These are phyloP conservation scores for Morpho achilles DNA, from an alignment of 2,888 invertebrate species.

Conservation along the genomic window DNA sequence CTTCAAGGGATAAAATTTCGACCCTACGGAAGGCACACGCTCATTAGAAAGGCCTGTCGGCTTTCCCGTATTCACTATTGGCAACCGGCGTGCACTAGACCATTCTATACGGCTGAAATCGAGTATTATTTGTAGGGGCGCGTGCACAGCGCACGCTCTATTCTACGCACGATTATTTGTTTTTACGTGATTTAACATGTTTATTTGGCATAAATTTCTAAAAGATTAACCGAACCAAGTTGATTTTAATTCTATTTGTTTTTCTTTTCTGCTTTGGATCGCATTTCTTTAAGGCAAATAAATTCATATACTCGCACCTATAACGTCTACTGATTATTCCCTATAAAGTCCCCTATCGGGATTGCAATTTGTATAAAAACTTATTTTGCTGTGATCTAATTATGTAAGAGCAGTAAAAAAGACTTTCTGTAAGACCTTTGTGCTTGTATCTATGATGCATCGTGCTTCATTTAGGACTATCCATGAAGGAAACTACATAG, in stretches of 20 bases:
- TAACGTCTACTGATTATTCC: too few species aligned
- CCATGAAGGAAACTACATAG: too few species aligned
- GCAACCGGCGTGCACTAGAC: conserved; percentile 28
- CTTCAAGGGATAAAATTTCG: conserved; percentile 43
- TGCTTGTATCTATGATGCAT: too few species aligned
- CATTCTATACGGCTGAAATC: conserved; percentile 40
- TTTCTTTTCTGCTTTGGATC: too few species aligned
- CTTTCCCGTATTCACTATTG: conserved; percentile 39
- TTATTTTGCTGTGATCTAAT: too few species aligned
- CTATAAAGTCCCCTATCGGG: too few species aligned
- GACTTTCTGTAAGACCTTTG: too few species aligned
- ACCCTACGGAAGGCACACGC: conserved; percentile 47
- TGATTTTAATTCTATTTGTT: neutral
- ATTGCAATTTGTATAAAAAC: too few species aligned
- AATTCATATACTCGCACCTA: too few species aligned
- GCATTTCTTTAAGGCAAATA: too few species aligned
- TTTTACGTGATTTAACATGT: conserved; percentile 71
- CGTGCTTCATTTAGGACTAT: too few species aligned
- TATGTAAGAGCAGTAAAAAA: too few species aligned
- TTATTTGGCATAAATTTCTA: conserved; percentile 37
- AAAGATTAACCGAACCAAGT: neutral
- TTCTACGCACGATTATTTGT: conserved; percentile 55
- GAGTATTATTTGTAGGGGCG: conserved; percentile 40
- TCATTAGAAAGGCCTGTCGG: conserved; percentile 63
- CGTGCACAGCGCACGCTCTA: conserved; percentile 49